Evolutionary conservation across 2,113 vertebrate species (phyloP), one percentile per base, ranked within the genome.

Genomic region (Carollia perspicillata): DNA sequence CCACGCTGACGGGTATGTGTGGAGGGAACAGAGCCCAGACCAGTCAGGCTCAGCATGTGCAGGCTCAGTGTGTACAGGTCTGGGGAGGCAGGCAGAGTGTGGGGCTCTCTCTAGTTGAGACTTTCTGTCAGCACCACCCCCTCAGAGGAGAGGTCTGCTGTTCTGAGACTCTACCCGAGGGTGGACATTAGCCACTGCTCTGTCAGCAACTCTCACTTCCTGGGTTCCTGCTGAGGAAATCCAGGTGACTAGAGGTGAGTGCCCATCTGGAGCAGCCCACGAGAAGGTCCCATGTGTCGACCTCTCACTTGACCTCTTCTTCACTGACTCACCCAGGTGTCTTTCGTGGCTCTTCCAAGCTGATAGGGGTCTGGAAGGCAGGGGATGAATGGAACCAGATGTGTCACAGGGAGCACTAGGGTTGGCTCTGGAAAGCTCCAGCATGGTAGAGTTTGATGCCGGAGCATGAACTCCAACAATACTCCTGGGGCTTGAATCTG

Each of bases 181-280:
- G 20, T 22, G 53, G n/a, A 30, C 7, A 7, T 68, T 35, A 51
- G 49, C 63, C 47, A 35, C 42, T 40, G 22, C 26, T 7, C 8
- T 26, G 80, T 74, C 13, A n/a, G 16, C 16, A 6, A 11, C 37
- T 18, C 2, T 60, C 30, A 6, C 26, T 55, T 14, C 3, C 17
- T 58, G 6, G 53, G 16, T 81, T 77, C 40, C 49, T 35, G 37
- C 22, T 28, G 58, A 75, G 47, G 33, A 72, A 80, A 14, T 63
- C 47, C 40, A 35, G 1, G 0, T 22, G 14, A 18, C 10, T 0
- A 0, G 26, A 58, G 9, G 0, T 42, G 35, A 74, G 23, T 68
- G 8, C 42, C 51, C 58, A 2, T 68, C 8, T 47, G 30, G 22
- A 3, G 33, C 26, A 66, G 79, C 49, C 51, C 60, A 30, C 0